Conservation (phyloP, 2,888 invertebrate genomes). For the Sclerodermus sp. region DNA sequence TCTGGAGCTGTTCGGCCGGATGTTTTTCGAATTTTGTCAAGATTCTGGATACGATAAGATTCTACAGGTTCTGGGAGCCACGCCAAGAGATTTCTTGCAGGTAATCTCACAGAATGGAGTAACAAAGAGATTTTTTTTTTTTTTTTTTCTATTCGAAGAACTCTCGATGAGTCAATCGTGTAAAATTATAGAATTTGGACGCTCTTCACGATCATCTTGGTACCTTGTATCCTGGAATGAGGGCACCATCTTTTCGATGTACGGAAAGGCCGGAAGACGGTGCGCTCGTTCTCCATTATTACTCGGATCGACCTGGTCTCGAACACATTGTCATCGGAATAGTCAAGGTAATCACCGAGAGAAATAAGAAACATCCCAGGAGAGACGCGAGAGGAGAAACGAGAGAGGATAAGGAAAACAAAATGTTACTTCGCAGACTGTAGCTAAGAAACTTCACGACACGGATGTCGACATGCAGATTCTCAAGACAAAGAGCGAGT, state of each 20-base stretch:
- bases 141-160: too few species aligned
- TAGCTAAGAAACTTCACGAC: slow-evolving; percentile 89
- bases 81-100: slow-evolving; percentile 92
- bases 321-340: slow-evolving; percentile 97
- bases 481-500: slow-evolving; percentile 82
- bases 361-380: too few species aligned
- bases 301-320: slow-evolving; percentile 90
- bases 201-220: slow-evolving; percentile 94
- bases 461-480: slow-evolving; percentile 92
- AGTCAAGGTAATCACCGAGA: slow-evolving; percentile 75
- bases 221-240: slow-evolving; percentile 92
- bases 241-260: slow-evolving; percentile 93
- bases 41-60: slow-evolving; percentile 97
- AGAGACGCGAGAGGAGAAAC: too few species aligned
- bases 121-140: too few species aligned
- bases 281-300: slow-evolving; percentile 89
- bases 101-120: slow-evolving; percentile 56
- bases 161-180: too few species aligned
- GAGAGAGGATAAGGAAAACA: too few species aligned
- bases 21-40: slow-evolving; percentile 95
- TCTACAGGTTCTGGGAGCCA: slow-evolving; percentile 90
- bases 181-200: slow-evolving; percentile 84
- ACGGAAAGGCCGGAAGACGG: slow-evolving; percentile 88
- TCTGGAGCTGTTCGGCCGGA: slow-evolving; percentile 88
- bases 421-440: slow-evolving; percentile 77